Evolutionary conservation across 2,113 vertebrate species (phyloP), one percentile per base, ranked within the genome.

Genomic region (Aviceda subcristata): DNA sequence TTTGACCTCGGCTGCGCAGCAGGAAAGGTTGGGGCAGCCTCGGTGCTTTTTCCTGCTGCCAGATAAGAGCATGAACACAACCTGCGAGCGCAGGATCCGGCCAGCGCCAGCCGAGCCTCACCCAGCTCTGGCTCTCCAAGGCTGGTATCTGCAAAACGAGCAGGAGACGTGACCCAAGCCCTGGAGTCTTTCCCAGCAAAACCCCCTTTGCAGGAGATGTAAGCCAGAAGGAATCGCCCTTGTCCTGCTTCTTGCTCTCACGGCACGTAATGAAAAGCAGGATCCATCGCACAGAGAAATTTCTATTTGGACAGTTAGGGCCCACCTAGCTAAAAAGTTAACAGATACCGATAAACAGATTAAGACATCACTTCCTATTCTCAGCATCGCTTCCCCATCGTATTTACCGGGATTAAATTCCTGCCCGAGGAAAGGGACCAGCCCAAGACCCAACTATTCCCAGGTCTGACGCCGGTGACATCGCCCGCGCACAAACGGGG

Each of bases 231-330:
- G 3, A 8, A 22, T 1, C 2, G 24, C 8, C 24, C 87, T 34
- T 6, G 2, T 38, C 36, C 59, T n/a, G 32, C 64, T 4, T 1
- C 30, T 36, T 4, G 32, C 10, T 56, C 48, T 24, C 18, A 0
- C 0, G 1, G n/a, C 20, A 6, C 2, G 0, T 1, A 11, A 36
- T 5, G 5, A 16, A 16, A 32, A 29, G 64, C 50, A 38, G 24
- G 19, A 71, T 12, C 32, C 45, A 22, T 8, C 0, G 2, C 38
- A 5, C 27, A 14, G 30, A 15, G 9, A 30, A 13, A 68, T 20
- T 21, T 14, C 34, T 18, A 1, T 5, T 4, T 7, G 38, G n/a
- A 8, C 17, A 14, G 38, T 16, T 13, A 17, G 0, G 39, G 5
- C 11, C 23, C 7, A 3, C 3, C 15, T 4, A 17, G 36, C 7